Conservation (phyloP, 2,113 vertebrate species). For the Gymnocephalus cernua region DNA sequence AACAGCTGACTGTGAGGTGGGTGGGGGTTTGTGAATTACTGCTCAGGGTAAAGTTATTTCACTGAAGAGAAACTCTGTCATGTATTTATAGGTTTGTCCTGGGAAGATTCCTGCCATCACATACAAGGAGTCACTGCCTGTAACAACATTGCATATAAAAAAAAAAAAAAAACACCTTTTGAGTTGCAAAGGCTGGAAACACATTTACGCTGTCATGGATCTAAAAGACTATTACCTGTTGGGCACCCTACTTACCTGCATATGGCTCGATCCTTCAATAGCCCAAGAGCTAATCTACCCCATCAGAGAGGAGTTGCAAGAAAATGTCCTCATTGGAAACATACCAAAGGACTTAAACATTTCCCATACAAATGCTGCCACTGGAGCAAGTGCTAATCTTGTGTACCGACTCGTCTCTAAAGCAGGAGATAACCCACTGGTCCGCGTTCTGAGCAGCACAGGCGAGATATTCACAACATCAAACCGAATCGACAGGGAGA, state of each 20-base stretch:
- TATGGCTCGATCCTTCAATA: slow-evolving; percentile 96
- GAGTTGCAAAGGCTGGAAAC: slow-evolving; percentile 79
- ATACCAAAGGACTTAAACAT: slow-evolving; percentile 99
- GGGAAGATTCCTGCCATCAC: slow-evolving; percentile 88
- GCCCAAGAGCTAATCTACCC: slow-evolving; percentile 99
- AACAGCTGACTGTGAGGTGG: slow-evolving; percentile 26
- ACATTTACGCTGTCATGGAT: slow-evolving; percentile 93
- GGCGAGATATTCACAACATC: slow-evolving; percentile 99
- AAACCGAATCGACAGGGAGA: slow-evolving; percentile 97
- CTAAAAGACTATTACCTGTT: slow-evolving; percentile 99
- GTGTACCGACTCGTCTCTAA: slow-evolving; percentile 99
- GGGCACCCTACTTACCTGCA: slow-evolving; percentile 94
- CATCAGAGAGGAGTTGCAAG: slow-evolving; percentile 98
- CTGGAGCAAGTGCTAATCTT: slow-evolving; percentile 93
- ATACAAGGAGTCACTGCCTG: slow-evolving; percentile 87
- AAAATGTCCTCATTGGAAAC: slow-evolving; percentile 99
- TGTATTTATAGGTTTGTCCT: slow-evolving; percentile 90
- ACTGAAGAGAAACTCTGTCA: slow-evolving; percentile 79
- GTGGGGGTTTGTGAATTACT: slow-evolving; percentile 31
- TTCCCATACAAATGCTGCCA: slow-evolving; percentile 96
- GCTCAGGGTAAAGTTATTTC: slow-evolving; percentile 50
- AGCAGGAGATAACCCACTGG: slow-evolving; percentile 95
- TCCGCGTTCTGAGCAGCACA: slow-evolving; percentile 95
- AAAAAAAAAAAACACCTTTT: slow-evolving; percentile 59
- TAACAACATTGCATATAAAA: slow-evolving; percentile 85